These are phyloP conservation scores for Saxidomus purpurata DNA, from an alignment of 1,140 invertebrate species.

Conservation along the genomic window DNA sequence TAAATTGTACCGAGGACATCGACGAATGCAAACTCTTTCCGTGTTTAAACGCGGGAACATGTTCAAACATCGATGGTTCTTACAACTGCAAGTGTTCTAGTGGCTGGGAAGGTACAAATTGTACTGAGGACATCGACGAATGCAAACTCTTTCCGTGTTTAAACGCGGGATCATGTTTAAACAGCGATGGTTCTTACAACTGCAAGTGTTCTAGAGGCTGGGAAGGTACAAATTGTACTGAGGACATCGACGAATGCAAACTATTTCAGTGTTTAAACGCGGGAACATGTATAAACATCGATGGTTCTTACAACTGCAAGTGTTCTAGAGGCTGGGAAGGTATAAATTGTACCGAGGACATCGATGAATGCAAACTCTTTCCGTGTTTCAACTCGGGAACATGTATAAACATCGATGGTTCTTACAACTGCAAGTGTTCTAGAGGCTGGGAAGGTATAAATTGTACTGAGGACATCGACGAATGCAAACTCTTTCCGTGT, in stretches of 20 bases:
- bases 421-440: constrained; percentile 55
- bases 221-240: constrained; percentile 14
- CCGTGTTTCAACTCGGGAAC: constrained; percentile 44
- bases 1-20: neutral
- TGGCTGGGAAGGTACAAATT: constrained; percentile 2
- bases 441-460: neutral
- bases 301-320: constrained; percentile 41
- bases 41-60: constrained; percentile 44
- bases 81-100: neutral
- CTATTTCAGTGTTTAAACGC: neutral
- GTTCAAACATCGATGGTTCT: constrained; percentile 19
- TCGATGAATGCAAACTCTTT: constrained; percentile 60
- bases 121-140: neutral
- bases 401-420: constrained; percentile 61
- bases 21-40: neutral
- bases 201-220: constrained; percentile 20
- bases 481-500: constrained; percentile 45
- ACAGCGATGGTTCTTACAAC: constrained; percentile 13
- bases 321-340: constrained; percentile 49
- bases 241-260: constrained; percentile 10
- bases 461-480: constrained; percentile 52
- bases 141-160: constrained; percentile 2
- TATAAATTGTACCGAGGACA: constrained; percentile 30
- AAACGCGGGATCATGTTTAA: constrained; percentile 14
- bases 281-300: constrained; percentile 32